These are phyloP conservation scores for Cylas formicarius DNA, from an alignment of 1,140 invertebrate species.

Conservation along the genomic window DNA sequence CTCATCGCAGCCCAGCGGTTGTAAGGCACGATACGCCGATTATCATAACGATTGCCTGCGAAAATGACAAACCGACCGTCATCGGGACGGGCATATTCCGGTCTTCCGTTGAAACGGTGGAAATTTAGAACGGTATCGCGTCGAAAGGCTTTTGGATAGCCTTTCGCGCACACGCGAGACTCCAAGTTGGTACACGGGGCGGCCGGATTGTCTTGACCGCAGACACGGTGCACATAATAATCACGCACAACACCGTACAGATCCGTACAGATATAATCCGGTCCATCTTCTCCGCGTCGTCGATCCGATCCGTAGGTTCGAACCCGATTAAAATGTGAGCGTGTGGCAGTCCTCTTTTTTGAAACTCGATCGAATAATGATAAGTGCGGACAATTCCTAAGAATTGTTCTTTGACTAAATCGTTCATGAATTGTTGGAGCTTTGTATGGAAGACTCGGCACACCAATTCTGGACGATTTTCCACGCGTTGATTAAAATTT, in stretches of 20 bases:
- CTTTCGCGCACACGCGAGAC: too few relatives aligned
- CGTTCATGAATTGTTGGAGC: constrained; percentile 6
- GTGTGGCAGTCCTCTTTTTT: constrained; percentile 8
- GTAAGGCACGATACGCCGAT: constrained; percentile 5
- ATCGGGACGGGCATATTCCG: neutral
- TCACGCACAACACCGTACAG: constrained; percentile 40
- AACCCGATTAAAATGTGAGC: constrained; percentile 7
- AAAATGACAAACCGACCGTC: neutral
- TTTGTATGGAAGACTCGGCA: constrained; percentile 15
- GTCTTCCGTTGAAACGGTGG: neutral
- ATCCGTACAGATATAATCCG: constrained; percentile 44
- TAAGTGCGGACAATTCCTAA: neutral
- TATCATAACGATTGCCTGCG: neutral
- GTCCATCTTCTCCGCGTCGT: constrained; percentile 23
- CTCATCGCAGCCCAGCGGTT: constrained; percentile 4
- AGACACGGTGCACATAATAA: constrained; percentile 48
- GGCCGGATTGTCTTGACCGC: constrained; percentile 28
- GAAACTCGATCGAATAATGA: constrained; percentile 7
- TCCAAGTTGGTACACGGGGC: constrained; percentile 13
- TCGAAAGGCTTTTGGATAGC: too few relatives aligned
- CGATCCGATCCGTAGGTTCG: too few relatives aligned
- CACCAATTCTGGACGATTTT: too few relatives aligned
- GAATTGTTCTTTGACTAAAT: constrained; percentile 1
- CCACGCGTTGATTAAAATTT: too few relatives aligned
- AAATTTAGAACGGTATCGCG: constrained; percentile 2